Percentiles rank a stretch among this genome's conserved stretches.
These are phyloP conservation scores for Falcunculus frontatus DNA, from an alignment of 2,113 vertebrate genomes.

Conservation along the genomic window DNA sequence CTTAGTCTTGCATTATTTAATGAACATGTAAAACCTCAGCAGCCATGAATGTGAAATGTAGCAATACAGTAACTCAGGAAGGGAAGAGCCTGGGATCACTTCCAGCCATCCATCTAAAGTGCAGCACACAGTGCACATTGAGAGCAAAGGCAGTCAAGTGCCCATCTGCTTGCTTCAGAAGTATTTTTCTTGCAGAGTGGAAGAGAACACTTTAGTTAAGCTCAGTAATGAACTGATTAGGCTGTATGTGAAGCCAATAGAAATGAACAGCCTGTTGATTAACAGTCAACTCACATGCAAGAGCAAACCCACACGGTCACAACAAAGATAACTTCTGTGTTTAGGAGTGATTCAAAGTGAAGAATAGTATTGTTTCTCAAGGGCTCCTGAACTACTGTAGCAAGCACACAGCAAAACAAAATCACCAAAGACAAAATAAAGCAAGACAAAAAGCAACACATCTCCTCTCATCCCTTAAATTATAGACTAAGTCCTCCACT, in stretches of 20 bases:
- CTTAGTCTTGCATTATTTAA: constrained; percentile 12
- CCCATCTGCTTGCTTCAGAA: constrained; percentile 32
- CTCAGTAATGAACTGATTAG: constrained; percentile 8
- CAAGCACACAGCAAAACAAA: not conserved
- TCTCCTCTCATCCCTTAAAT: not conserved
- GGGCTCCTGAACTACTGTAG: not conserved
- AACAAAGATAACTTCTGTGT: not conserved
- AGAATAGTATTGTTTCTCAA: not conserved
- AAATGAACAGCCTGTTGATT: not conserved
- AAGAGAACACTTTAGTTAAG: constrained; percentile 10
- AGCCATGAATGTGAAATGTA: not conserved
- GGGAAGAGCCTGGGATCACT: not conserved
- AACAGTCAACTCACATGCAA: not conserved
- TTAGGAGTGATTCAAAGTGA: not conserved
- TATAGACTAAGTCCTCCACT: not conserved
- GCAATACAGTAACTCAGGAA: not conserved
- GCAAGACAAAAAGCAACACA: not conserved
- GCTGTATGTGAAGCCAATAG: not conserved
- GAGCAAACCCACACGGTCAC: not conserved
- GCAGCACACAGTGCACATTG: not conserved
- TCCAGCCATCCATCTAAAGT: constrained; percentile 10
- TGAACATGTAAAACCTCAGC: not conserved
- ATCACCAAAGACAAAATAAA: not conserved
- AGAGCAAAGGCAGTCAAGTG: not conserved
- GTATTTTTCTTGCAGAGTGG: not conserved